phyloP scores from a whole-genome alignment of 2,888 invertebrate genomes.

The Pachymerium ferrugineum region DNA sequence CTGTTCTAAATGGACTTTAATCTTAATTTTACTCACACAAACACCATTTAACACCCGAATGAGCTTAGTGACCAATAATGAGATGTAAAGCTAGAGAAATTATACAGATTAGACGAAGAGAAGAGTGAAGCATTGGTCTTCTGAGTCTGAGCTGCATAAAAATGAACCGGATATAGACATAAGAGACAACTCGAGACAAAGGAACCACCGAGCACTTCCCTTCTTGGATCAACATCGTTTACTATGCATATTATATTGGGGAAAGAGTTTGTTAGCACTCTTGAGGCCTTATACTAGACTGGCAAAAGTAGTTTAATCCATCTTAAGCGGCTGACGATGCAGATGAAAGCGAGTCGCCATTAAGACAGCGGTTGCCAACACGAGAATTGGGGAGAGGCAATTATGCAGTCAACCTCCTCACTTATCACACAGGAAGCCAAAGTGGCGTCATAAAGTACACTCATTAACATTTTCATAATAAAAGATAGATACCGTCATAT shows the following conservation, averaged over 20 bases:
- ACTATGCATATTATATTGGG: slow-evolving; percentile 4
- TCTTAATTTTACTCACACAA: slow-evolving; percentile 4
- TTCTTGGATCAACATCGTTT: slow-evolving; percentile 7
- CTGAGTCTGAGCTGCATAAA: background rate
- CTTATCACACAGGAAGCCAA: background rate
- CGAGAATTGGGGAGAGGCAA: slow-evolving; percentile 7
- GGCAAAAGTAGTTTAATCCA: slow-evolving; percentile 9
- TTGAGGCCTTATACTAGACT: background rate
- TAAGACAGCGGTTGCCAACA: background rate
- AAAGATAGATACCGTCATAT: background rate
- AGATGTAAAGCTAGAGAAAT: slow-evolving; percentile 13
- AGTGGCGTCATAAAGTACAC: background rate
- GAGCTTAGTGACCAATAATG: slow-evolving; percentile 9
- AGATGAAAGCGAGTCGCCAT: slow-evolving; percentile 13
- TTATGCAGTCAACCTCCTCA: slow-evolving; percentile 2
- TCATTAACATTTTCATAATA: background rate
- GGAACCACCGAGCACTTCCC: background rate
- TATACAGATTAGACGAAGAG: background rate
- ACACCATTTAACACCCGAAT: background rate
- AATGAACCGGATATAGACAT: background rate
- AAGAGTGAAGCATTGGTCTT: background rate
- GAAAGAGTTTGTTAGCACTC: background rate
- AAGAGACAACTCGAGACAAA: slow-evolving; percentile 4
- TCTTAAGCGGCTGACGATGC: slow-evolving; percentile 13
- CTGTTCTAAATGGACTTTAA: background rate